Conservation (phyloP, 2,888 invertebrate species). For the Dynastes hyllus region DNA sequence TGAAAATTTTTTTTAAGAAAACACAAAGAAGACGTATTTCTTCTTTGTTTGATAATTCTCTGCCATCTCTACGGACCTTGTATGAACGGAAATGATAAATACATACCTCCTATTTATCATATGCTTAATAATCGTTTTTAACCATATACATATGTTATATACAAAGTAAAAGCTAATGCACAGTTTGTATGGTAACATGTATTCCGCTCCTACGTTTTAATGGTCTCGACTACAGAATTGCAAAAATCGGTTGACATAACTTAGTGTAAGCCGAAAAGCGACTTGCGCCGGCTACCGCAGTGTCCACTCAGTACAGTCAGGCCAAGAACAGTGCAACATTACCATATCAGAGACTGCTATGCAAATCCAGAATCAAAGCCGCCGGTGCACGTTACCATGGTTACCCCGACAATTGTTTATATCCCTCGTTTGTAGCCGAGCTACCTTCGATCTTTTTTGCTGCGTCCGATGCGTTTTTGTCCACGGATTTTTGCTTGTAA, state of each 20-base stretch:
- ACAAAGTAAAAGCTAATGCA: background rate
- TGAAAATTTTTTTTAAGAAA: too few relatives aligned
- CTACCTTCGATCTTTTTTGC: slow-evolving; percentile 62
- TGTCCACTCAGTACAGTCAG: slow-evolving; percentile 68
- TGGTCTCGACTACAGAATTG: slow-evolving; percentile 50
- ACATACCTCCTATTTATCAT: too few relatives aligned
- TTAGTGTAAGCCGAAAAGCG: slow-evolving; percentile 70
- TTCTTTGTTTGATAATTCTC: too few relatives aligned
- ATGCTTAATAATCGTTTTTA: background rate
- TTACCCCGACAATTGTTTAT: slow-evolving; percentile 69
- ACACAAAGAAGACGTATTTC: too few relatives aligned
- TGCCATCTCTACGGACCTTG: too few relatives aligned
- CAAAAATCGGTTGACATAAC: slow-evolving; percentile 67
- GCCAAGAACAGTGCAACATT: slow-evolving; percentile 68
- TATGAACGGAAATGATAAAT: too few relatives aligned
- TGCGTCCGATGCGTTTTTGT: slow-evolving; percentile 67
- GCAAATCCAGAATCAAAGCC: slow-evolving; percentile 70
- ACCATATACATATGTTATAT: background rate
- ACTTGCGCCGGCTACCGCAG: slow-evolving; percentile 66
- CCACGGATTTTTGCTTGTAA: slow-evolving; percentile 68
- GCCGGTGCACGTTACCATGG: slow-evolving; percentile 69
- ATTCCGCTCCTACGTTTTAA: slow-evolving; percentile 32
- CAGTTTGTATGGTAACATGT: background rate
- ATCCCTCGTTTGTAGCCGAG: slow-evolving; percentile 69
- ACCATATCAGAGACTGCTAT: slow-evolving; percentile 70